Percentiles rank a stretch among this genome's conserved stretches.
These are phyloP conservation scores for Asobara japonica DNA, from an alignment of 1,140 invertebrate species.

Conservation along the genomic window DNA sequence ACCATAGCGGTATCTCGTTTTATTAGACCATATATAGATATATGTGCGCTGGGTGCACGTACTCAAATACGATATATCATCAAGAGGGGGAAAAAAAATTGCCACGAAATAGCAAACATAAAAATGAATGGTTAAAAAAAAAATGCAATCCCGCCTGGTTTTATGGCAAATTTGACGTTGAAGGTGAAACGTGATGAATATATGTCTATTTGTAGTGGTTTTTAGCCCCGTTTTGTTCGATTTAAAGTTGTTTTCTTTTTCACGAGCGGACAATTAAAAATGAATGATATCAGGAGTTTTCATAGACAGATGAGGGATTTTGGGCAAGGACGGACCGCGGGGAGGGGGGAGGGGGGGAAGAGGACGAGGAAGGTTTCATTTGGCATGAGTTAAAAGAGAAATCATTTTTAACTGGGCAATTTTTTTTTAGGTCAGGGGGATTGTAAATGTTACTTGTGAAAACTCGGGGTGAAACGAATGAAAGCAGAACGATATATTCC, in stretches of 20 bases:
- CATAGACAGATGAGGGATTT: no score
- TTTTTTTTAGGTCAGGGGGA: not conserved
- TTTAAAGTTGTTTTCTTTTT: not conserved
- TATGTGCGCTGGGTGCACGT: constrained; percentile 2
- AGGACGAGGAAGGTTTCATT: no score
- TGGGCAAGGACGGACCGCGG: no score
- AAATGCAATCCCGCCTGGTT: not conserved
- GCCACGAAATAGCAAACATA: constrained; percentile 6
- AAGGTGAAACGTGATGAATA: constrained; percentile 9
- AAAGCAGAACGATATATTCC: not conserved
- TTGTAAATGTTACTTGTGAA: not conserved
- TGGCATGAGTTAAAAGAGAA: no score
- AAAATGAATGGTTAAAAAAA: constrained; percentile 10
- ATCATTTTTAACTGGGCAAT: not conserved
- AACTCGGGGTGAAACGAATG: not conserved
- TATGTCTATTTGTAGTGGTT: not conserved
- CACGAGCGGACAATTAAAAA: not conserved
- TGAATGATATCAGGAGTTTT: not conserved
- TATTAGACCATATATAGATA: not conserved
- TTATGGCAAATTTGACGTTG: constrained; percentile 6
- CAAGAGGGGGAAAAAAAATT: not conserved
- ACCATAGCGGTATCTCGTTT: not conserved
- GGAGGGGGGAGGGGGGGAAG: no score
- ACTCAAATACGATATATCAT: constrained; percentile 12
- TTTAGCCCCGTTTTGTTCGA: not conserved